Evolutionary conservation across 1,140 invertebrate species (phyloP), one percentile per base, ranked within the genome.

Genomic region (Achroia grisella): DNA sequence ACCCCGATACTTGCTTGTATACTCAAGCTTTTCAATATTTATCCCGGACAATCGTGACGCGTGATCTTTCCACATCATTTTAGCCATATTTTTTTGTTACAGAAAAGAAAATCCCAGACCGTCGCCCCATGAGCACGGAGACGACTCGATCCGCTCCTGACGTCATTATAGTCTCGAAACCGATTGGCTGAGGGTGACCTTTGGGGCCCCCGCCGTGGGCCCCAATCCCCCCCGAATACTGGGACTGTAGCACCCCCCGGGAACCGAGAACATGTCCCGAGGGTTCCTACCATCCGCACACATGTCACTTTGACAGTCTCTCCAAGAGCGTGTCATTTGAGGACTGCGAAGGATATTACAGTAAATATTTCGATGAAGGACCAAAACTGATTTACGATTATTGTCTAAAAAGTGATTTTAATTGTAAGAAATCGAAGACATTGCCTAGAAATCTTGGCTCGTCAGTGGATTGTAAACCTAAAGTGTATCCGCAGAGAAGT

Each of bases 61-160:
- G n/a, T n/a, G n/a, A n/a, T n/a, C n/a, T n/a, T n/a, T n/a, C n/a
- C n/a, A n/a, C 11, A 11, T 32, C 2, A 32, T 4, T 30, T 3
- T 12, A 40, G 12, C 29, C 14, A 13, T 32, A 31, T 15, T 8
- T 4, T 8, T 15, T 47, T 33, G 15, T 61, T 49, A 54, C 83
- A 62, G 77, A 70, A 41, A 78, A 77, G 63, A 82, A 80, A 55
- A 52, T 73, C 5, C 53, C 62, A 0, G 78, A 84, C 10, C 74
- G 80, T 17, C 84, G 91, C 8, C 90, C 91, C 0, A 92, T 91
- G 70, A 93, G 91, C 72, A 90, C 91, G 39, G 91, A 93, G 51
- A 93, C 93, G 9, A 93, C 92, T 8, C 94, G 95, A 69, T 95
- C 94, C 34, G 94, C 94, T 1, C 94, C 94, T 11, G 94, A 96